A percentile compares a stretch with the other conserved stretches of the same genome.
These are phyloP conservation scores for Melopsittacus undulatus DNA, from an alignment of 2,797 vertebrate species.

Conservation along the genomic window DNA sequence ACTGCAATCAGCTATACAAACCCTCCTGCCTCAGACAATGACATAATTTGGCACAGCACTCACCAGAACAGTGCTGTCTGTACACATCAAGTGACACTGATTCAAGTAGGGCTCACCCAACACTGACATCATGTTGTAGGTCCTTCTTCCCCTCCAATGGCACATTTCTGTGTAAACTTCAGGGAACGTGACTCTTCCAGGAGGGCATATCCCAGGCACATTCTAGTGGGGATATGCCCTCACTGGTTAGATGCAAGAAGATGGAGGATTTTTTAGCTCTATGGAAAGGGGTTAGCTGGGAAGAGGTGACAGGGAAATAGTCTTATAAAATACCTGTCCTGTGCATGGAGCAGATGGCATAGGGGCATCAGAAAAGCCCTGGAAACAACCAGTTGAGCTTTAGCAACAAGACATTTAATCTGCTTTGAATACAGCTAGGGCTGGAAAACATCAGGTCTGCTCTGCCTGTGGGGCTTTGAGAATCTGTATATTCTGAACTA, in stretches of 20 bases:
- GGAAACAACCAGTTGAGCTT: background rate
- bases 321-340: background rate
- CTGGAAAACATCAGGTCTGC: slow-evolving; percentile 33
- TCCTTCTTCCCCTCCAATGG: background rate
- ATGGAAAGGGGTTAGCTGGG: background rate
- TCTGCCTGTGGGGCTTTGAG: background rate
- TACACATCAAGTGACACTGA: background rate
- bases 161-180: background rate
- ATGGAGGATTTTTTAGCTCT: background rate
- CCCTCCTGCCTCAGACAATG: background rate
- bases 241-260: background rate
- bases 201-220: background rate
- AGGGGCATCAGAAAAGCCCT: background rate
- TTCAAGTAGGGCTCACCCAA: background rate
- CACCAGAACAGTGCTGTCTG: background rate
- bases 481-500: slow-evolving; percentile 19
- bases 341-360: background rate
- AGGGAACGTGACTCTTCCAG: background rate
- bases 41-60: background rate
- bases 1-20: background rate
- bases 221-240: background rate
- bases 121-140: rapidly evolving
- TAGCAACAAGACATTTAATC: background rate
- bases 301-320: background rate
- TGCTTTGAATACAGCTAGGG: slow-evolving; percentile 24